Percentiles rank a stretch among this genome's conserved stretches.
Evolutionary conservation across 2,797 vertebrate genomes (phyloP).

Genomic region (Siniperca undulata): DNA sequence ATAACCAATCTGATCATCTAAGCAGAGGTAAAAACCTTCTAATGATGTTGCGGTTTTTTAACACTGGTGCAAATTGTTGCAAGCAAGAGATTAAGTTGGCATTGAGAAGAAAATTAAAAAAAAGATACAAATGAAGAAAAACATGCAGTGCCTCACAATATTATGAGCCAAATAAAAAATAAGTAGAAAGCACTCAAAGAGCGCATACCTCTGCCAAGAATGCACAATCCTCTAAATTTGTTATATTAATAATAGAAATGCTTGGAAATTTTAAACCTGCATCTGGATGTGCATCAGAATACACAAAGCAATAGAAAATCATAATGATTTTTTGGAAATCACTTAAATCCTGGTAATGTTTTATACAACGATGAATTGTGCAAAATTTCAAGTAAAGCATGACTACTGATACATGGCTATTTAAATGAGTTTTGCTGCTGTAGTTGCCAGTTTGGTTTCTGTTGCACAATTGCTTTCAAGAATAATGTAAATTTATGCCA

Average conservation of each 20-base stretch:
- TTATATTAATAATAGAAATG: conserved; percentile 27
- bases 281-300: background rate
- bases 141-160: conserved; percentile 8
- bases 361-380: background rate
- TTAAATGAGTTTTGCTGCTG: conserved; percentile 6
- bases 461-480: background rate
- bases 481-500: background rate
- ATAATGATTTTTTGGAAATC: conserved; percentile 8
- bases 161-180: conserved; percentile 36
- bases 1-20: background rate
- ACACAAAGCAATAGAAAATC: background rate
- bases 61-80: conserved; percentile 1
- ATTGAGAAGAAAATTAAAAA: conserved; percentile 19
- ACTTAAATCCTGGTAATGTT: background rate
- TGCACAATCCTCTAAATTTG: conserved; percentile 9
- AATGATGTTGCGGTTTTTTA: background rate
- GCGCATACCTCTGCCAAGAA: conserved; percentile 11
- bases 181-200: conserved; percentile 20
- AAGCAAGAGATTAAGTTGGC: conserved; percentile 18
- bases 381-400: background rate
- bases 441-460: background rate
- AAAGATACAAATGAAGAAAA: conserved; percentile 21
- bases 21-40: background rate
- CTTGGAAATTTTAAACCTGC: conserved; percentile 9
- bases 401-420: background rate